Evolutionary conservation across 2,113 vertebrate genomes (phyloP).

Genomic region (Archocentrus centrarchus): DNA sequence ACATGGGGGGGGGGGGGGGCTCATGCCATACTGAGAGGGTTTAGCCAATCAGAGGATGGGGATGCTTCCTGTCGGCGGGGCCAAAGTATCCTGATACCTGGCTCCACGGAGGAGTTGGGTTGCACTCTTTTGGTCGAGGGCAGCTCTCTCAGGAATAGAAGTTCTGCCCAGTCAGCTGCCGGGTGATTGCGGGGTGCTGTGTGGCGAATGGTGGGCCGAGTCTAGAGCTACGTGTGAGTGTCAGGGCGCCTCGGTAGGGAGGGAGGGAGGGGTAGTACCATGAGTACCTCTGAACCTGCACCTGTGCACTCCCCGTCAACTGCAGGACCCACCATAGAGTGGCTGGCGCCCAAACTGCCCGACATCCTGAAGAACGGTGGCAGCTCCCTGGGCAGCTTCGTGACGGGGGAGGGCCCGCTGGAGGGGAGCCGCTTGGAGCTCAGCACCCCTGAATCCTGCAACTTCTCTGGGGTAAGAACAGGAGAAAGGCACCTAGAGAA

Average conservation of each 20-base stretch:
- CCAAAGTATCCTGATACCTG: conserved; percentile 48
- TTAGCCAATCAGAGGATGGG: conserved; percentile 55
- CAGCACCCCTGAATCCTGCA: conserved; percentile 82
- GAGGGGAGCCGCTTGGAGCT: conserved; percentile 83
- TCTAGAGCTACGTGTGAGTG: conserved; percentile 3
- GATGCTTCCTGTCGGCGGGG: conserved; percentile 53
- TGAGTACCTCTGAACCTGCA: conserved; percentile 87
- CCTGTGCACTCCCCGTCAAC: conserved; percentile 75
- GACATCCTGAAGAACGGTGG: conserved; percentile 94
- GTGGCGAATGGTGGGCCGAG: not conserved
- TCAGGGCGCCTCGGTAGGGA: conserved; percentile 32
- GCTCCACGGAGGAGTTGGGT: conserved; percentile 41
- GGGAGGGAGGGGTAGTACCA: conserved; percentile 70
- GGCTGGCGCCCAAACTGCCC: conserved; percentile 94
- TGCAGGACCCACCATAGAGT: conserved; percentile 92
- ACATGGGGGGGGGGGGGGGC: not conserved
- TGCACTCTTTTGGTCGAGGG: conserved; percentile 65
- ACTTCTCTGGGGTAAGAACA: conserved; percentile 88
- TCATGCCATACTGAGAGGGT: not conserved
- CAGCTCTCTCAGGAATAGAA: conserved; percentile 63
- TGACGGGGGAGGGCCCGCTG: conserved; percentile 80
- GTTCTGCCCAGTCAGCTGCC: conserved; percentile 46
- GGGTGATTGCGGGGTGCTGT: conserved; percentile 1
- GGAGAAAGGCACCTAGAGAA: not conserved
- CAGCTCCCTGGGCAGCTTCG: conserved; percentile 82